These are phyloP conservation scores for Cheumatopsyche charites DNA, from an alignment of 1,140 invertebrate genomes.

Conservation along the genomic window DNA sequence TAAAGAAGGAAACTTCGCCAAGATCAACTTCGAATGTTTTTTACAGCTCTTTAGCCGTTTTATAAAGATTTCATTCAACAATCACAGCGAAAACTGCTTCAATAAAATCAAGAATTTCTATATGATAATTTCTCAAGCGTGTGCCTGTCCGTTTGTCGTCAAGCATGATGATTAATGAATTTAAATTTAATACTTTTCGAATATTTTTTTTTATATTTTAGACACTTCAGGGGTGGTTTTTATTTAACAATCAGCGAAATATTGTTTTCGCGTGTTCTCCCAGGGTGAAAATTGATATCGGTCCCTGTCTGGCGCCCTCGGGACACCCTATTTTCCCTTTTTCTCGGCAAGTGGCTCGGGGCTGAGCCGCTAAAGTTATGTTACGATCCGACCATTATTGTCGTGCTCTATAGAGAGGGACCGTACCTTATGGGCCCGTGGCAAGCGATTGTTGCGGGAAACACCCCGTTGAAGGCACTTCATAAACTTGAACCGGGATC, in stretches of 20 bases:
- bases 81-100: no score
- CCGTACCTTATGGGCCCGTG: conserved; percentile 32
- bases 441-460: conserved; percentile 39
- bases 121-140: no score
- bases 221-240: conserved; percentile 36
- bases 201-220: no score
- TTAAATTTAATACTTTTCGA: no score
- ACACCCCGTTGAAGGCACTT: conserved; percentile 38
- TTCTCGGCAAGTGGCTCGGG: neutral
- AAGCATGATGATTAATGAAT: no score
- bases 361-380: conserved; percentile 39
- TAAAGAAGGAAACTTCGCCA: no score
- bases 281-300: conserved; percentile 34
- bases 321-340: conserved; percentile 27
- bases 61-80: no score
- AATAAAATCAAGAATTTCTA: no score
- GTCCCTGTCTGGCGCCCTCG: conserved; percentile 27
- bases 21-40: no score
- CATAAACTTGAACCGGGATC: conserved; percentile 39
- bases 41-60: no score
- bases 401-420: conserved; percentile 38
- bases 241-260: conserved; percentile 49
- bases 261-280: conserved; percentile 47
- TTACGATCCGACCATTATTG: conserved; percentile 47
- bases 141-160: no score